Conservation (phyloP, 1,140 invertebrate genomes). For the Neuroterus valhalla region DNA sequence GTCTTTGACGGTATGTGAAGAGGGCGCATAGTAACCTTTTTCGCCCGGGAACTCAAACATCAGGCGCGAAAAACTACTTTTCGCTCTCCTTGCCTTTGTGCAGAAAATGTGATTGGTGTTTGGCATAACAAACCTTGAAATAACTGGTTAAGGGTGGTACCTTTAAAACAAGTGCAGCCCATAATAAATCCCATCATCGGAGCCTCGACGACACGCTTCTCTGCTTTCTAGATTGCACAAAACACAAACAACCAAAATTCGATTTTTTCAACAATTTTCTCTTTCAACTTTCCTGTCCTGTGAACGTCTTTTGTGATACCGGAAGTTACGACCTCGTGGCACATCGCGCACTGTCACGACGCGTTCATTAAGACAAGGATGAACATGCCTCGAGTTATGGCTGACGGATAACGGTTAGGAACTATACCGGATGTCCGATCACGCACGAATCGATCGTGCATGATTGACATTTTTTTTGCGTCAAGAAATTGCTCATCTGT, state of each 20-base stretch:
- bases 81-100: too few species aligned
- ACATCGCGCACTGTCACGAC: slow-evolving; percentile 62
- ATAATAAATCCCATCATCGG: slow-evolving; percentile 91
- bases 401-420: slow-evolving; percentile 54
- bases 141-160: slow-evolving; percentile 76
- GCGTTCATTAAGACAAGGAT: slow-evolving; percentile 45
- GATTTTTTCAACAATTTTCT: slow-evolving; percentile 41
- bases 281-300: slow-evolving; percentile 42
- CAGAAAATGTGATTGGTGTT: slow-evolving; percentile 28
- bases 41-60: too few species aligned
- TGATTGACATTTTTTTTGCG: neutral
- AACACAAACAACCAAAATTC: slow-evolving; percentile 42
- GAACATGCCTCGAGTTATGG: slow-evolving; percentile 35
- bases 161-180: slow-evolving; percentile 92
- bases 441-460: neutral
- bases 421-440: slow-evolving; percentile 34
- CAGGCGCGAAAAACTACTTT: too few species aligned
- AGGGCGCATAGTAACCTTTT: too few species aligned
- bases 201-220: slow-evolving; percentile 45
- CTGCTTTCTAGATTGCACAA: slow-evolving; percentile 46
- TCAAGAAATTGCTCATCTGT: too few species aligned
- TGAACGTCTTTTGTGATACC: slow-evolving; percentile 46
- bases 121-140: slow-evolving; percentile 68
- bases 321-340: slow-evolving; percentile 52
- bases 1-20: too few species aligned